These are phyloP conservation scores for Mantis religiosa DNA, from an alignment of 2,888 invertebrate genomes.

Conservation along the genomic window DNA sequence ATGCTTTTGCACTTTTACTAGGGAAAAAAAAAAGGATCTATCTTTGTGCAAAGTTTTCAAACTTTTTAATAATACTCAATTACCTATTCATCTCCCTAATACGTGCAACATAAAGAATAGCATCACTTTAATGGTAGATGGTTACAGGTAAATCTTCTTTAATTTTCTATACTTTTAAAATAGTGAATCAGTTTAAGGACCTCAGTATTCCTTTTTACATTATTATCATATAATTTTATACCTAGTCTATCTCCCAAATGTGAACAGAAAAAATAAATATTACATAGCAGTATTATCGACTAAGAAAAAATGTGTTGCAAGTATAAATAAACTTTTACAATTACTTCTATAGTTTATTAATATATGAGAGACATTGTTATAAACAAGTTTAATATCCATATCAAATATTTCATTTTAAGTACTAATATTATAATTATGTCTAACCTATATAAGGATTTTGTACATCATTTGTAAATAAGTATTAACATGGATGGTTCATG, in stretches of 20 bases:
- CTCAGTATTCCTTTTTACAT: neutral
- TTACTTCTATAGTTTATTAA: neutral
- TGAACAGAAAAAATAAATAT: neutral
- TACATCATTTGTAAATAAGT: neutral
- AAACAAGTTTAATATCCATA: neutral
- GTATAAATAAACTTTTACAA: neutral
- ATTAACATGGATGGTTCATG: neutral
- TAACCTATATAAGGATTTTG: neutral
- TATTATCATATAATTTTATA: neutral
- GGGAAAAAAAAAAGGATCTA: neutral
- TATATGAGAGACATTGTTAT: neutral
- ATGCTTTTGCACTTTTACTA: too few species aligned
- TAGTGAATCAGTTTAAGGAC: neutral
- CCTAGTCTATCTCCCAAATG: neutral
- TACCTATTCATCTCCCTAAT: neutral
- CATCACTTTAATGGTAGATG: too few species aligned
- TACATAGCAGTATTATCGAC: neutral
- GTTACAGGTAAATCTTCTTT: neutral
- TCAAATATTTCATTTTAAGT: neutral
- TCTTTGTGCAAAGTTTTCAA: neutral
- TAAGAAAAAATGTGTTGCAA: neutral
- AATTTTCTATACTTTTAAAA: neutral
- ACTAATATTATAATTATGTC: neutral
- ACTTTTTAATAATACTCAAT: neutral
- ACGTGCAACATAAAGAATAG: neutral